Conservation (phyloP, 2,113 vertebrate species). For the Epinephelus cyanopodus region DNA sequence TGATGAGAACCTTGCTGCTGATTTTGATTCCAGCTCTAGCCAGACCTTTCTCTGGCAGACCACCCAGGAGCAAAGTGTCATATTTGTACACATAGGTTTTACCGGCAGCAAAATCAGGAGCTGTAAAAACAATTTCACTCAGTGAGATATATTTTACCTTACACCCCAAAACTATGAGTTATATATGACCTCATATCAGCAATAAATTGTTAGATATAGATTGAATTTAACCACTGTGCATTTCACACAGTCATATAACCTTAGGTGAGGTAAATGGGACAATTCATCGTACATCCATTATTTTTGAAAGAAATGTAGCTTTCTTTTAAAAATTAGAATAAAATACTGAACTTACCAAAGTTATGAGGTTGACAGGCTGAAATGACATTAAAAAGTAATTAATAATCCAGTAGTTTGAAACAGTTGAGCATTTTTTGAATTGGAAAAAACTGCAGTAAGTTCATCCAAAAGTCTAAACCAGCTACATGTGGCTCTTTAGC, state of each 20-base stretch:
- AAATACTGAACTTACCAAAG: slow-evolving; percentile 53
- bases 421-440: too few relatives aligned
- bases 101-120: slow-evolving; percentile 77
- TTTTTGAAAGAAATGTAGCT: neutral
- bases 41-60: slow-evolving; percentile 84
- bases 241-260: neutral
- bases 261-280: neutral
- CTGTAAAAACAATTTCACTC: slow-evolving; percentile 69
- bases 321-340: neutral
- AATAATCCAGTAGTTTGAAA: neutral
- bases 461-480: too few relatives aligned
- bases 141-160: neutral
- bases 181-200: neutral
- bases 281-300: neutral
- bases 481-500: too few relatives aligned
- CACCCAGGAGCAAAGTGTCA: slow-evolving; percentile 80
- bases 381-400: slow-evolving; percentile 5
- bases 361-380: slow-evolving; percentile 46
- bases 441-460: too few relatives aligned
- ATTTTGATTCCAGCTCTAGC: slow-evolving; percentile 83
- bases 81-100: slow-evolving; percentile 85
- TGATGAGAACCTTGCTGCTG: slow-evolving; percentile 84
- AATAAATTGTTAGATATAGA: neutral
- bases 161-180: neutral
- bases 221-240: neutral